These are phyloP conservation scores for Podilymbus podiceps DNA, from an alignment of 2,113 vertebrate species.

Conservation along the genomic window DNA sequence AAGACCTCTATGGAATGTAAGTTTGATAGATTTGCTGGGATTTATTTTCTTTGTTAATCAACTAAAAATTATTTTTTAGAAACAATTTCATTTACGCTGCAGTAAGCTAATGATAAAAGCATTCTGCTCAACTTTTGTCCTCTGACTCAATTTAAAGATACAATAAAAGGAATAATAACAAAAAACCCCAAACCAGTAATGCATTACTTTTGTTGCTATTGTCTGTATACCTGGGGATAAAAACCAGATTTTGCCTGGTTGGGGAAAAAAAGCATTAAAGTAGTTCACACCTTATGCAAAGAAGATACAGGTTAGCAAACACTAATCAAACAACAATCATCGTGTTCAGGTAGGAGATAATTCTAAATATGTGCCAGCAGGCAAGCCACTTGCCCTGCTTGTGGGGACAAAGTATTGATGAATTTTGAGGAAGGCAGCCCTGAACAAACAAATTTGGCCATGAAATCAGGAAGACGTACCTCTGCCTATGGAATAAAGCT, in stretches of 20 bases:
- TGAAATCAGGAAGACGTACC: background rate
- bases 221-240: background rate
- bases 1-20: background rate
- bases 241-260: background rate
- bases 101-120: background rate
- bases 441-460: background rate
- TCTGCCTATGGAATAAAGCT: background rate
- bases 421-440: background rate
- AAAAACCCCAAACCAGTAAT: accelerated
- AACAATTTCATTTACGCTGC: background rate
- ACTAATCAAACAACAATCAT: too few species aligned
- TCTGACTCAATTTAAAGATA: background rate
- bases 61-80: background rate
- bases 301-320: background rate
- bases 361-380: background rate
- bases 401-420: background rate
- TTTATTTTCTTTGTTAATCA: background rate
- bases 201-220: background rate
- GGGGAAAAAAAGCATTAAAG: background rate
- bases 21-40: background rate
- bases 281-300: background rate
- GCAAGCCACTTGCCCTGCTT: background rate
- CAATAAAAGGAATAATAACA: background rate
- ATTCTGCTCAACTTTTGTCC: background rate
- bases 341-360: background rate